Evolutionary conservation across 2,888 invertebrate species (phyloP).

Genomic region (Melitaea athalia): DNA sequence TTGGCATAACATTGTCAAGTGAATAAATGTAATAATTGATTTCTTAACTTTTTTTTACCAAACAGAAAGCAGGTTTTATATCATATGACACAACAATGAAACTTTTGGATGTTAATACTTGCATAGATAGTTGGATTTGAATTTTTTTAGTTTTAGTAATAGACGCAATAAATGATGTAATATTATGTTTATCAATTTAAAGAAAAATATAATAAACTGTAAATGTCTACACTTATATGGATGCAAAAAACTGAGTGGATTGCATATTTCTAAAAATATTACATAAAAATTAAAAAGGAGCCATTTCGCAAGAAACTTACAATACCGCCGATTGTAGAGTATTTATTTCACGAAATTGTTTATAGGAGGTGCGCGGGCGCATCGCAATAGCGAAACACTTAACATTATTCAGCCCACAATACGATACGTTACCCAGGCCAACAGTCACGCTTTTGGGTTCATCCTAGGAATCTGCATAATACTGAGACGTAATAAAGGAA

Average conservation of each 20-base stretch:
- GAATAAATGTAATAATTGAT: not conserved
- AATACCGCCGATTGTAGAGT: constrained; percentile 50
- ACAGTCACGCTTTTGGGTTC: constrained; percentile 68
- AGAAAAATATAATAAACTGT: too few relatives aligned
- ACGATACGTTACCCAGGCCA: constrained; percentile 57
- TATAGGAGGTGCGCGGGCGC: constrained; percentile 61
- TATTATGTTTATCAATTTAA: too few relatives aligned
- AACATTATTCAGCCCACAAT: constrained; percentile 72
- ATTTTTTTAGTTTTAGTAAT: too few relatives aligned
- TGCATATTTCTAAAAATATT: not conserved
- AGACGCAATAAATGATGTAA: too few relatives aligned
- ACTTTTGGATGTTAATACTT: too few relatives aligned
- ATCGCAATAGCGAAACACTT: constrained; percentile 60
- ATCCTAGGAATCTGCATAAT: constrained; percentile 67
- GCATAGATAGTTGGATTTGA: too few relatives aligned
- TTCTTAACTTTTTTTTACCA: not conserved
- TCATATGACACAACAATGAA: not conserved
- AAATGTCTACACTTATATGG: too few relatives aligned
- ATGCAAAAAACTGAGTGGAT: not conserved
- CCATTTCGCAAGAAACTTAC: constrained; percentile 47
- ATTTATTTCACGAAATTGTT: constrained; percentile 75
- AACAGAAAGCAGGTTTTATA: not conserved
- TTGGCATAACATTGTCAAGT: constrained; percentile 44
- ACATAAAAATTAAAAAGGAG: not conserved
- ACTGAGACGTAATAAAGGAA: constrained; percentile 57